phyloP scores from a whole-genome alignment of 2,113 vertebrate species.

The Orthonyx spaldingii region DNA sequence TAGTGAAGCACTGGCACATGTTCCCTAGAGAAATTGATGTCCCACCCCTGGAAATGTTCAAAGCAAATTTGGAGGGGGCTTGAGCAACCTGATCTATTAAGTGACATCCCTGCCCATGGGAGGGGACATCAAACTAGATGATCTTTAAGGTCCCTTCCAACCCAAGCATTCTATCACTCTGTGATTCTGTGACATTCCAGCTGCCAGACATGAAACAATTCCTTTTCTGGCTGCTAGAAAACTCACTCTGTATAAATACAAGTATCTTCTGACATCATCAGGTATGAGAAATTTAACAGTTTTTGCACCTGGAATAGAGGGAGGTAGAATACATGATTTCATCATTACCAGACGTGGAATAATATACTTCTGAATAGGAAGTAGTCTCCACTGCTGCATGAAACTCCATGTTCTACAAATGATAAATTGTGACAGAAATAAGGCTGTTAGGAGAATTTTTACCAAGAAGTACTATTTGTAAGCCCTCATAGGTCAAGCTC shows the following conservation, averaged over 20 bases:
- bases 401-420: neutral
- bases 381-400: neutral
- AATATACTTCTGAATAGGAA: neutral
- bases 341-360: neutral
- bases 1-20: neutral
- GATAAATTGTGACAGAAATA: slow-evolving; percentile 7
- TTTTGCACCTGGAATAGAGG: neutral
- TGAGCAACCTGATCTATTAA: neutral
- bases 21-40: neutral
- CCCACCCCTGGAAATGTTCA: neutral
- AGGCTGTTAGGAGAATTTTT: neutral
- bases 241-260: neutral
- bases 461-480: neutral
- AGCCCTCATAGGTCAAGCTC: neutral
- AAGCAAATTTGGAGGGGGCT: neutral
- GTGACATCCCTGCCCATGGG: too few species aligned
- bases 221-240: neutral
- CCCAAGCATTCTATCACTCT: neutral
- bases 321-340: neutral
- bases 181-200: neutral
- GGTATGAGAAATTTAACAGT: neutral
- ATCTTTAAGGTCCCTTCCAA: neutral
- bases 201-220: neutral
- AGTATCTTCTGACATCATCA: neutral
- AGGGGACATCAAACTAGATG: neutral